Conservation (phyloP, 1,140 invertebrate genomes). For the Diorhabda sublineata region DNA sequence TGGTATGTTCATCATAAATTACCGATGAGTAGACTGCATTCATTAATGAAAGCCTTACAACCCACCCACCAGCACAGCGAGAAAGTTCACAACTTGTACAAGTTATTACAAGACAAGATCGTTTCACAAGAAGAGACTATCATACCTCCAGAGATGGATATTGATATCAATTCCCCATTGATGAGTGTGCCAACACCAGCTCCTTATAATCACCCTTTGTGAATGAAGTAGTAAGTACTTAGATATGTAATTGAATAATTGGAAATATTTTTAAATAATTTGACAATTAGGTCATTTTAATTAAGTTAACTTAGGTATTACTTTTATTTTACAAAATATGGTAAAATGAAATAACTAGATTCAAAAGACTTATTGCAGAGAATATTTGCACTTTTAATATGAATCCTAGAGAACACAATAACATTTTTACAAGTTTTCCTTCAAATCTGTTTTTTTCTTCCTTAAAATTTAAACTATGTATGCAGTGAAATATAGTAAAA, state of each 20-base stretch:
- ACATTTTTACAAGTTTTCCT: too few species aligned
- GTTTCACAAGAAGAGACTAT: slow-evolving; percentile 65
- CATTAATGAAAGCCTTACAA: slow-evolving; percentile 82
- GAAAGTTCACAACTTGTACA: slow-evolving; percentile 75
- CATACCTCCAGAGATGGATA: slow-evolving; percentile 54
- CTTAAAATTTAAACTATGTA: too few species aligned
- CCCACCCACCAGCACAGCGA: slow-evolving; percentile 82
- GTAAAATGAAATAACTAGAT: neutral
- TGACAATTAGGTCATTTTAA: slow-evolving; percentile 5
- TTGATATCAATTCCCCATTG: slow-evolving; percentile 78
- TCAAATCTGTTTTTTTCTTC: too few species aligned
- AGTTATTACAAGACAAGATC: slow-evolving; percentile 74
- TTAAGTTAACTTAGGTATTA: slow-evolving; percentile 14
- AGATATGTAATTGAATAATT: too few species aligned
- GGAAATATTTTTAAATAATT: slow-evolving; percentile 1
- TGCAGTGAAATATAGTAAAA: too few species aligned
- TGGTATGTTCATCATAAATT: slow-evolving; percentile 90
- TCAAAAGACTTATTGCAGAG: too few species aligned
- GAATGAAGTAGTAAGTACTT: neutral
- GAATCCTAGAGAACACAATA: too few species aligned
- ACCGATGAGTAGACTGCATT: slow-evolving; percentile 71
- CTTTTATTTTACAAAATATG: slow-evolving; percentile 9
- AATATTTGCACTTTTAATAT: too few species aligned
- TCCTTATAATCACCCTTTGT: slow-evolving; percentile 56
- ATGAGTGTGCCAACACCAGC: slow-evolving; percentile 82